Evolutionary conservation across 1,140 invertebrate species (phyloP).

Genomic region (Brachionus sp.): DNA sequence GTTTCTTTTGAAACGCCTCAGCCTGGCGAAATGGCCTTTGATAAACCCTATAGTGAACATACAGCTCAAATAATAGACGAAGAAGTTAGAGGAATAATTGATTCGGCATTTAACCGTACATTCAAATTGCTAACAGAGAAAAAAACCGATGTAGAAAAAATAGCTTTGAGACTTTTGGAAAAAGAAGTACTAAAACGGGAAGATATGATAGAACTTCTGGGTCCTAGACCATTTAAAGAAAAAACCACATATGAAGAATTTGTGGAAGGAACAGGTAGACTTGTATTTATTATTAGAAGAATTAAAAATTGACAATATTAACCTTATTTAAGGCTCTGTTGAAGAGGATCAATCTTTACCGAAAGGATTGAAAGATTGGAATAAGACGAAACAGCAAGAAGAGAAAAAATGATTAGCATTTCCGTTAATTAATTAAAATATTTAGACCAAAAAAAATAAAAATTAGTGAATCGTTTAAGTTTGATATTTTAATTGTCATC

Average conservation of each 20-base stretch:
- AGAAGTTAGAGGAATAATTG: constrained; percentile 83
- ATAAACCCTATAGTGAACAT: constrained; percentile 96
- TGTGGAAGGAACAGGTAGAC: constrained; percentile 87
- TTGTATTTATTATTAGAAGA: not conserved
- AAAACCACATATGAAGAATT: constrained; percentile 99
- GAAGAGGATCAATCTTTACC: constrained; percentile 93
- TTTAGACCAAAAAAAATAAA: not conserved
- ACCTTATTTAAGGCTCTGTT: constrained; percentile 75
- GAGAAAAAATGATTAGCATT: constrained; percentile 14
- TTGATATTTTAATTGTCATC: not conserved
- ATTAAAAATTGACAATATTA: not conserved
- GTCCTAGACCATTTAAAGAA: constrained; percentile 89
- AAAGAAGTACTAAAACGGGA: constrained; percentile 92
- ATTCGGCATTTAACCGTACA: constrained; percentile 75
- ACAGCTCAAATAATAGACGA: constrained; percentile 93
- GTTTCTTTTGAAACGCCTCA: constrained; percentile 91
- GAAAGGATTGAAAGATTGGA: constrained; percentile 92
- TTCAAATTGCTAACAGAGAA: constrained; percentile 75
- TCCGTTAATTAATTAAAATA: not conserved
- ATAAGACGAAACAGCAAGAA: constrained; percentile 60
- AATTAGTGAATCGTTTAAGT: not conserved
- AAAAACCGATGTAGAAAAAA: constrained; percentile 82
- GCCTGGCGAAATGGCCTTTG: constrained; percentile 83
- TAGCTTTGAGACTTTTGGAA: constrained; percentile 86
- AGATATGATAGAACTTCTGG: constrained; percentile 95